Evolutionary conservation across 1,140 invertebrate genomes (phyloP).

Genomic region (Periplaneta americana): DNA sequence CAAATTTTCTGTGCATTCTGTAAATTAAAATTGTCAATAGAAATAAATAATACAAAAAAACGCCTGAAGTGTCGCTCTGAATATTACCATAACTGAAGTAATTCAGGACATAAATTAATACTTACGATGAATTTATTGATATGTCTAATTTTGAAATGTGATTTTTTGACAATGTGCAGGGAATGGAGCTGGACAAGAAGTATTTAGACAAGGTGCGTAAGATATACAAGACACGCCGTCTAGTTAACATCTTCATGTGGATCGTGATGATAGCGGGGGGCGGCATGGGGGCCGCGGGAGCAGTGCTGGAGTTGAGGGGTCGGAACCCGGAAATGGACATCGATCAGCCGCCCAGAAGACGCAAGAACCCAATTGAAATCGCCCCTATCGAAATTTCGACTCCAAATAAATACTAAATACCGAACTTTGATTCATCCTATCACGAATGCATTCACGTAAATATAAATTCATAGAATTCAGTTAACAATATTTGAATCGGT

Average conservation of each 20-base stretch:
- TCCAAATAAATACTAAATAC: constrained; percentile 12
- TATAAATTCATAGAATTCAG: too few species aligned
- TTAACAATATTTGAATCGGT: too few species aligned
- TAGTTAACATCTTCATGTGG: not conserved
- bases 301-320: not conserved
- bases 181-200: not conserved
- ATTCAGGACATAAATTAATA: not conserved
- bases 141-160: not conserved
- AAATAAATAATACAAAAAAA: too few species aligned
- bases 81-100: too few species aligned
- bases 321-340: not conserved
- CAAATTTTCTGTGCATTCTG: too few species aligned
- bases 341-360: not conserved
- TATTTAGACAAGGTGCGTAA: not conserved
- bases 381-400: not conserved
- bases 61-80: too few species aligned
- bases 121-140: not conserved
- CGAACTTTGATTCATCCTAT: too few species aligned
- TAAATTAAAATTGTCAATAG: too few species aligned
- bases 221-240: not conserved
- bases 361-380: not conserved
- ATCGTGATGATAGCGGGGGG: not conserved
- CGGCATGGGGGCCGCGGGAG: not conserved
- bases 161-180: not conserved
- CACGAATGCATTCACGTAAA: too few species aligned